These are phyloP conservation scores for Drosophila percnosoma DNA, from an alignment of 2,888 invertebrate species.

Conservation along the genomic window DNA sequence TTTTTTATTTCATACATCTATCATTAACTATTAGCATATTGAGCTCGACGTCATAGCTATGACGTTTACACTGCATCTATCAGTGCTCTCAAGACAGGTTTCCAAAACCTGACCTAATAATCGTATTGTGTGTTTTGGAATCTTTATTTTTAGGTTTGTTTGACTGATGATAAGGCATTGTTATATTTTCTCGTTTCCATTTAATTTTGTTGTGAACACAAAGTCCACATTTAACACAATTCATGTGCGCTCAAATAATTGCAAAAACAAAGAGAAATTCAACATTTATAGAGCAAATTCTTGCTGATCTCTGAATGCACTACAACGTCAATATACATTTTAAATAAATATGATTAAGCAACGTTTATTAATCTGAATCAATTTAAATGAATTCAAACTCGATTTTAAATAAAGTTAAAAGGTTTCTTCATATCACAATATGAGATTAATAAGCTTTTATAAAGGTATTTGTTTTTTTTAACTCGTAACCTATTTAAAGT, in stretches of 20 bases:
- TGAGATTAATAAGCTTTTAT: not conserved
- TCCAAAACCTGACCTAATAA: conserved; percentile 50
- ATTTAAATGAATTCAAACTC: not conserved
- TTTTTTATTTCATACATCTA: conserved; percentile 10
- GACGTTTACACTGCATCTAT: conserved; percentile 28
- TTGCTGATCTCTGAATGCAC: not conserved
- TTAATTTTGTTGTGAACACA: conserved; percentile 21
- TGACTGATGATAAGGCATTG: conserved; percentile 31
- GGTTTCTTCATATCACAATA: not conserved
- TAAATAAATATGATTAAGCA: not conserved
- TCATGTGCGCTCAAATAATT: conserved; percentile 10
- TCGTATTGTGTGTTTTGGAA: conserved; percentile 32
- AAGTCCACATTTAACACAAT: conserved; percentile 30
- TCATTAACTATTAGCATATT: conserved; percentile 10
- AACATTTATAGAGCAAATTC: not conserved
- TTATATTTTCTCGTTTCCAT: conserved; percentile 13
- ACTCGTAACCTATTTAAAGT: not conserved
- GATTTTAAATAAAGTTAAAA: no score
- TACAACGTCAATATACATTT: not conserved
- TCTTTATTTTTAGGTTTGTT: conserved; percentile 29
- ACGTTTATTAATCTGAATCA: not conserved
- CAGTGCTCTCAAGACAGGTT: conserved; percentile 38
- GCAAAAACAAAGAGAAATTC: conserved; percentile 12
- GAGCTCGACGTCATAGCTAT: conserved; percentile 34
- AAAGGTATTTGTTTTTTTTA: not conserved